Evolutionary conservation across 2,113 vertebrate species (phyloP).

Genomic region (Urocitellus parryii): DNA sequence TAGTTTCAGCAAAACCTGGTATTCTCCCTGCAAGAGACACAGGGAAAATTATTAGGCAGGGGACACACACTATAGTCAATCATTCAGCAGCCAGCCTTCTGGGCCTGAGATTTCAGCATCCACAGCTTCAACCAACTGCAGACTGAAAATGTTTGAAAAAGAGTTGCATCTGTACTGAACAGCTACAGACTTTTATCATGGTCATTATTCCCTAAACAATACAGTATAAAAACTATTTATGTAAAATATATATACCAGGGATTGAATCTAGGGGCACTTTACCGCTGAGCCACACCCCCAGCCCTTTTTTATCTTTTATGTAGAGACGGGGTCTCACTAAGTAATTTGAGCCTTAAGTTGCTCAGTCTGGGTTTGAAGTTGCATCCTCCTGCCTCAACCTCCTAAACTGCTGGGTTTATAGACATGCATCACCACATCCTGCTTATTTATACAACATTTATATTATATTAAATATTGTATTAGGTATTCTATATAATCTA

Average conservation of each 20-base stretch:
- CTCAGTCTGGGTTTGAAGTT: too few relatives aligned
- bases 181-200: neutral
- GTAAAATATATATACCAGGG: too few relatives aligned
- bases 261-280: too few relatives aligned
- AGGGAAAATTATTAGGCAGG: constrained; percentile 50
- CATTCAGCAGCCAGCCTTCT: neutral
- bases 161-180: neutral
- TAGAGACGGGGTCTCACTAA: too few relatives aligned
- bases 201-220: too few relatives aligned
- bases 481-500: neutral
- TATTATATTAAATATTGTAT: neutral
- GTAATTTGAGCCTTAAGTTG: too few relatives aligned
- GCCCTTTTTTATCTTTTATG: too few relatives aligned
- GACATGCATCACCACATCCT: too few relatives aligned
- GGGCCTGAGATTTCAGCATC: accelerated
- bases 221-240: neutral
- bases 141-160: neutral
- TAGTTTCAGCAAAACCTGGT: constrained; percentile 77
- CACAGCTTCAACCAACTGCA: neutral
- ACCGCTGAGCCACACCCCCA: too few relatives aligned
- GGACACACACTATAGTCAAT: accelerated
- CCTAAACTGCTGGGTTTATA: too few relatives aligned
- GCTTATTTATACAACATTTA: neutral
- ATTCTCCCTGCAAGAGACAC: constrained; percentile 85
- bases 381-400: too few relatives aligned